Conservation (phyloP, 2,797 vertebrate species). For the Catharus ustulatus region DNA sequence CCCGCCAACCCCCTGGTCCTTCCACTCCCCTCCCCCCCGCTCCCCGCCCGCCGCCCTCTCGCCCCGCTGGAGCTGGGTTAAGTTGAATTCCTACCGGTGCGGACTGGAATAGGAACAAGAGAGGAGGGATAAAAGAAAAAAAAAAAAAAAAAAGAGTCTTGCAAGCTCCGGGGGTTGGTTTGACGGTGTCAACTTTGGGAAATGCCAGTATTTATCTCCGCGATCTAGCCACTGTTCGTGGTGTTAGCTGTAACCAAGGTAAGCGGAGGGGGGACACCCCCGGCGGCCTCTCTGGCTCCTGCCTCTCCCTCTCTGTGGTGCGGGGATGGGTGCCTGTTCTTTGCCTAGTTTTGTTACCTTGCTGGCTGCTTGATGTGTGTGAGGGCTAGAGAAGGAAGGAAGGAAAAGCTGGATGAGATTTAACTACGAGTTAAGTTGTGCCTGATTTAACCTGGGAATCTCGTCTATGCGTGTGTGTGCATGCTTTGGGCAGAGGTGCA, state of each 20-base stretch:
- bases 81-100: constrained; percentile 85
- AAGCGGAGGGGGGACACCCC: constrained; percentile 79
- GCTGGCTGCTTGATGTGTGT: constrained; percentile 60
- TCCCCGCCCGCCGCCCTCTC: constrained; percentile 79
- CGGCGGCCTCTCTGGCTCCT: background rate
- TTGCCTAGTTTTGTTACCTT: constrained; percentile 71
- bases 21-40: constrained; percentile 75
- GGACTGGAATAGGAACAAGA: constrained; percentile 79
- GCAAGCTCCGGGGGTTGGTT: constrained; percentile 80
- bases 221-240: constrained; percentile 92
- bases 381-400: constrained; percentile 43
- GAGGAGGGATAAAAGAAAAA: background rate
- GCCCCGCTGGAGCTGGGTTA: constrained; percentile 83
- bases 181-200: constrained; percentile 94
- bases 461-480: constrained; percentile 48
- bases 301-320: background rate
- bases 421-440: constrained; percentile 74
- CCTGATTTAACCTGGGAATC: constrained; percentile 67
- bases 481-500: constrained; percentile 21
- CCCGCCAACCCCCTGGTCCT: constrained; percentile 73
- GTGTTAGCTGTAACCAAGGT: constrained; percentile 93
- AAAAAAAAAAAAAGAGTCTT: constrained; percentile 57
- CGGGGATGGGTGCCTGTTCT: constrained; percentile 67
- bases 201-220: constrained; percentile 92
- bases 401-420: constrained; percentile 59